phyloP scores from a whole-genome alignment of 2,888 invertebrate genomes.

The Hylaea fasciaria region DNA sequence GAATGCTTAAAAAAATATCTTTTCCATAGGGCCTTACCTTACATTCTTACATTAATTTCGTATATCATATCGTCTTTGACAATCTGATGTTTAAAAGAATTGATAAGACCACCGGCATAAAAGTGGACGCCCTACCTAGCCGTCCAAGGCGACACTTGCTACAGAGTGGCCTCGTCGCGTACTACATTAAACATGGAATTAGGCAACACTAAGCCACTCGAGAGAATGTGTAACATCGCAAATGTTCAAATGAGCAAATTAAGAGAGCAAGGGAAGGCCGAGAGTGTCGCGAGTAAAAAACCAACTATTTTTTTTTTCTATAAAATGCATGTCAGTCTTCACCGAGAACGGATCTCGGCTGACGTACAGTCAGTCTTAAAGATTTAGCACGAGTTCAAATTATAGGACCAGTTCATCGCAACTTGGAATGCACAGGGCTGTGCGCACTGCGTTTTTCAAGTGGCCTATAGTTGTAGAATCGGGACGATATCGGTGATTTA shows the following conservation, averaged over 20 bases:
- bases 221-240: slow-evolving; percentile 66
- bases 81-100: slow-evolving; percentile 74
- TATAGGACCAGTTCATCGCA: slow-evolving; percentile 46
- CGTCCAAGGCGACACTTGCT: slow-evolving; percentile 68
- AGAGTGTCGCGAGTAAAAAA: slow-evolving; percentile 58
- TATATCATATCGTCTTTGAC: slow-evolving; percentile 83
- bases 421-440: slow-evolving; percentile 45
- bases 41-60: slow-evolving; percentile 81
- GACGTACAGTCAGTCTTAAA: slow-evolving; percentile 70
- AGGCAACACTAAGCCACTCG: slow-evolving; percentile 65
- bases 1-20: slow-evolving; percentile 84
- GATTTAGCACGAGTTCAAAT: slow-evolving; percentile 57
- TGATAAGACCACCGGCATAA: slow-evolving; percentile 67
- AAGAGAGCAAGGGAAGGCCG: slow-evolving; percentile 79
- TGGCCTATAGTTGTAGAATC: background rate
- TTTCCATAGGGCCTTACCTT: slow-evolving; percentile 83
- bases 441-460: slow-evolving; percentile 26
- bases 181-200: slow-evolving; percentile 51
- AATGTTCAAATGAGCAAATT: slow-evolving; percentile 69
- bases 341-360: slow-evolving; percentile 63
- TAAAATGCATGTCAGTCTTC: slow-evolving; percentile 77
- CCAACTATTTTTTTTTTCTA: slow-evolving; percentile 66
- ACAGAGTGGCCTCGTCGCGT: slow-evolving; percentile 48
- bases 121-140: slow-evolving; percentile 59
- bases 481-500: background rate